Evolutionary conservation across 2,888 invertebrate genomes (phyloP), one percentile per base, ranked within the genome.

Genomic region (Heteropelma amictum): DNA sequence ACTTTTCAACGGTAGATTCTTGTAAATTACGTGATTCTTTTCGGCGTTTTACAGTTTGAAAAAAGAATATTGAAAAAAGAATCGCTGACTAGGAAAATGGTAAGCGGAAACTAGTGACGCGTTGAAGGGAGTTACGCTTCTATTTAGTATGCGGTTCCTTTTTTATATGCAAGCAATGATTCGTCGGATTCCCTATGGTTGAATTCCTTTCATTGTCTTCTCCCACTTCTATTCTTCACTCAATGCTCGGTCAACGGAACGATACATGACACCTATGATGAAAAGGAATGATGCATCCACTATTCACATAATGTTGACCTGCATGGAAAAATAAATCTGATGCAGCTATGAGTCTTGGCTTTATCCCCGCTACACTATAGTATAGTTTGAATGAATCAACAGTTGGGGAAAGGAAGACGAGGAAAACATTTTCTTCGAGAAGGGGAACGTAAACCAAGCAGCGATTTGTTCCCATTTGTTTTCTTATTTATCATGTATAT

Each of bases 181-280:
- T 72, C 60, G 35, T 35, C 33, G 45, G 21, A n/a, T 45, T 47
- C 12, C 26, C 45, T 3, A 26, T 28, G 14, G 35, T 35, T 38
- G n/a, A 23, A 23, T 40, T 45, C 51, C 60, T 28, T 35, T 17
- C 14, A 26, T 14, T 10, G 42, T 33, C 12, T 53, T 53, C 58
- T 60, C 51, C 35, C 30, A 12, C 42, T 33, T 28, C 26, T 60
- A 65, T 58, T 65, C 60, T 53, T 72, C 38, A 33, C 40, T 64
- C 38, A 23, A 23, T 33, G 4, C 33, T 49, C 49, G 26, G 14
- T 17, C 26, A 26, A 17, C 19, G 30, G 8, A 28, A 42, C 40
- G 42, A 38, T 42, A 45, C 17, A 8, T 14, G 12, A 30, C 30
- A 8, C 26, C 3, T 40, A 23, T 7, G 21, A 58, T 12, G 7